Base-by-base conservation (phyloP, 2,888 invertebrate species). In the Mylabris sibirica region DNA sequence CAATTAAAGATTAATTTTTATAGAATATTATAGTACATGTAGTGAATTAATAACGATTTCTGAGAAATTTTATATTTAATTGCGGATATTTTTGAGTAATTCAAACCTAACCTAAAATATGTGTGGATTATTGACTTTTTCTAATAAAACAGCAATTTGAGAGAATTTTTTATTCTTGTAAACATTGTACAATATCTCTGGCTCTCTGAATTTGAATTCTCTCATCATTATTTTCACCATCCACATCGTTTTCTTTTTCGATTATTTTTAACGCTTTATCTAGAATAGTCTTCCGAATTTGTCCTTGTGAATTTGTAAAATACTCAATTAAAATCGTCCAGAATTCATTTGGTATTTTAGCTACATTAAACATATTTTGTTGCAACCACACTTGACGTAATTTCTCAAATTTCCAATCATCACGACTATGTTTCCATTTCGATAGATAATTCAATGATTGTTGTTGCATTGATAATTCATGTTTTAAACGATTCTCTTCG, bases 371-470 rank as follows among this genome's bases (percentile, higher is more conserved):
- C 76, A 92, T 88, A 77, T 92, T 88, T 73, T 91, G 90, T 74
- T 89, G 90, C 63, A 94, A 85, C 89, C 93, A 93, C n/a, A 91
- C 88, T 85, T 94, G 94, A 70, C 90, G 89, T 1, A 90, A 83
- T 83, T 94, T 94, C 83, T 92, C 92, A 81, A 94, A 94, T 82
- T 93, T 94, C 94, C 94, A 94, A 76, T 91, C 89, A 59, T 84
- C 84, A 73, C 85, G 88, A 70, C 89, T 87, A 79, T 92, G 87
- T 82, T 93, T 91, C 94, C 94, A 94, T 78, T 90, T 88, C 1
- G 89, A 89, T 63, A 93, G 81, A 80, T 93, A 93, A 78, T 87
- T 90, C 20, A 90, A 84, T 69, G 90, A 90, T 69, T 90, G 89
- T 59, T 88, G 84, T 75, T 89, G 89, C 12, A 89, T 86, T 65